A percentile compares a stretch with the other conserved stretches of the same genome.
These are phyloP conservation scores for Bimastos eiseni DNA, from an alignment of 2,888 invertebrate species.

Conservation along the genomic window DNA sequence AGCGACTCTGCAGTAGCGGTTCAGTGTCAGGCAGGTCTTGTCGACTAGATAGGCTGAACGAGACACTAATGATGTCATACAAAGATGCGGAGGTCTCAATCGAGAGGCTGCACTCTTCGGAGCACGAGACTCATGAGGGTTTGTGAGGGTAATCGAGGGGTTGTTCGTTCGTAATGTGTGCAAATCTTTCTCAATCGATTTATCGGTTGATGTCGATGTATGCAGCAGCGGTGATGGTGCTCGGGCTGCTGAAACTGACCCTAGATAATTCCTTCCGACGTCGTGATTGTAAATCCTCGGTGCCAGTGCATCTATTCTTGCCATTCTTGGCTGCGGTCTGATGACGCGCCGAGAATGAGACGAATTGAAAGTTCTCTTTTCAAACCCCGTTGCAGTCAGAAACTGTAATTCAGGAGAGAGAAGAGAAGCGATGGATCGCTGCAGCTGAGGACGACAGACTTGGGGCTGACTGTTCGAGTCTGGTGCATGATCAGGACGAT, in stretches of 20 bases:
- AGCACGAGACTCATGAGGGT: neutral
- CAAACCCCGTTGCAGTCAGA: neutral
- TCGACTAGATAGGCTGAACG: constrained; percentile 19
- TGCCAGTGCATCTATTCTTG: neutral
- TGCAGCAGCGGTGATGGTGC: neutral
- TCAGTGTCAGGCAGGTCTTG: neutral
- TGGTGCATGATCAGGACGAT: neutral
- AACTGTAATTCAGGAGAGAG: neutral
- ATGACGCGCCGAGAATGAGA: neutral
- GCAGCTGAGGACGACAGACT: neutral
- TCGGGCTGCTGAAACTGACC: constrained; percentile 15
- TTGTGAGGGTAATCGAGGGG: neutral
- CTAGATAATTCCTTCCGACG: neutral
- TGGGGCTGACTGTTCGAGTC: neutral
- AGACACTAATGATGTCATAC: neutral
- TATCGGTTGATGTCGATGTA: neutral
- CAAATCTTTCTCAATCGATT: neutral
- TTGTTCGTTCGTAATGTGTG: neutral
- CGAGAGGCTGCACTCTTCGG: neutral
- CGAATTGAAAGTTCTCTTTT: neutral
- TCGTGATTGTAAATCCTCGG: neutral
- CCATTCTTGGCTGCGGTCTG: neutral
- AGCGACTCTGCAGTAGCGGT: neutral
- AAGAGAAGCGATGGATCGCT: neutral
- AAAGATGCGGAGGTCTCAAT: neutral